Evolutionary conservation across 2,888 invertebrate species (phyloP), one percentile per base, ranked within the genome.

Genomic region (Loripinus fragilis): DNA sequence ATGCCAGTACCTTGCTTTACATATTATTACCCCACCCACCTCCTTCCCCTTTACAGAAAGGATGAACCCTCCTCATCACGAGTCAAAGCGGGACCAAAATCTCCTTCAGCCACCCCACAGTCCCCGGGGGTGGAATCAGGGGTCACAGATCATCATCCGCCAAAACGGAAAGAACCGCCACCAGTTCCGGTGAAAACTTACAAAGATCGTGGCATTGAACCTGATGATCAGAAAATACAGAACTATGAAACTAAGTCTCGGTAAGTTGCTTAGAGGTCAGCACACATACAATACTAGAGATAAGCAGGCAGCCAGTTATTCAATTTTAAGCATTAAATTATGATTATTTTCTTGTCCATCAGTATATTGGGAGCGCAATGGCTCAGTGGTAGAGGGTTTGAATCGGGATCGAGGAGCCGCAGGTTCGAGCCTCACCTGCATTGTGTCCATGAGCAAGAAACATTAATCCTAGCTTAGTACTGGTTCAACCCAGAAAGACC

Each of bases 201-300:
- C 85, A 88, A 88, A 72, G 90, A 90, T 48, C 81, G 89, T 41
- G 90, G 90, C 8, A 85, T 88, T 17, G 88, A 88, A 71, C 87
- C 89, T 2, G 90, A 90, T 48, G 91, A 91, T 50, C 85, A 88
- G 64, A 91, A 91, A 74, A 78, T 89, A 33, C 80, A 90, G 67
- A 91, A 91, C 76, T 91, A 90, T 78, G 91, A 91, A 84, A 90
- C 88, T 78, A 88, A 89, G 12, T 91, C 87, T 78, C 85, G 89
- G 87, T 88, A 68, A 69, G 78, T 28, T 17, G 25, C 10, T 55
- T 55, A 12, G 38, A 38, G 38, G 38, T 38, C 7, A 38, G 38
- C 38, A n/a, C n/a, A n/a, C n/a, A n/a, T n/a, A n/a, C n/a, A n/a
- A n/a, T n/a, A n/a, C n/a, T n/a, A n/a, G n/a, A n/a, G n/a, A n/a